Base-by-base conservation (phyloP, 2,113 vertebrate species). In the Halcyon senegalensis region DNA sequence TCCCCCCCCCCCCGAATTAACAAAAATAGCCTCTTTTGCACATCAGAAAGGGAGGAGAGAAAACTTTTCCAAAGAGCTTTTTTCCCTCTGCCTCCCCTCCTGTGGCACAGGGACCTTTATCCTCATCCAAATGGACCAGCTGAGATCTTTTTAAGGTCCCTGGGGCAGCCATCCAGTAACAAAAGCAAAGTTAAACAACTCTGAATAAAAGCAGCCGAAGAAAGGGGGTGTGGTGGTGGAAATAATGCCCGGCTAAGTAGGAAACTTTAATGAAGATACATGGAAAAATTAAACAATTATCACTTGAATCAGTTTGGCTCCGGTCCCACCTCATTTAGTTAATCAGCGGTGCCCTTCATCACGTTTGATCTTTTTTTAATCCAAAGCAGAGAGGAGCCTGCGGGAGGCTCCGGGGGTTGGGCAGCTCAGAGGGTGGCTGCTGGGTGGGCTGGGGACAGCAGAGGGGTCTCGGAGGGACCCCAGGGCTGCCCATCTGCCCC, bases 211-310 rank as follows among this genome's bases (percentile, higher is more conserved):
- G 91, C 84, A 43, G 81, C 78, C 81, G 78, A 16, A 96, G 35
- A 63, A 70, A n/a, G 59, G 55, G 86, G 89, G 86, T 48, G 90
- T 79, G 95, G 78, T 55, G 60, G 16, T 89, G 63, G 87, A 88
- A 95, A 93, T 77, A 79, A 69, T 31, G 77, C 83, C 70, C 24
- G 6, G 44, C 66, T 78, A 55, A 94, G 82, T 77, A 87, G 84
- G 89, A 94, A 97, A 95, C 37, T 79, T 59, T 50, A 88, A 89
- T 92, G 83, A 95, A 78, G 93, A 95, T 88, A 73, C 70, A 94
- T 96, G 95, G 96, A 87, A 95, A 94, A 90, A 35, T 79, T 60
- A 79, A 96, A 96, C 94, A 86, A 96, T 92, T 93, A 89, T 70
- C 73, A 89, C 55, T 77, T 76, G 43, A 56, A 85, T 91, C 56